Conservation (phyloP, 2,888 invertebrate genomes). For the Tetragnatha montana region DNA sequence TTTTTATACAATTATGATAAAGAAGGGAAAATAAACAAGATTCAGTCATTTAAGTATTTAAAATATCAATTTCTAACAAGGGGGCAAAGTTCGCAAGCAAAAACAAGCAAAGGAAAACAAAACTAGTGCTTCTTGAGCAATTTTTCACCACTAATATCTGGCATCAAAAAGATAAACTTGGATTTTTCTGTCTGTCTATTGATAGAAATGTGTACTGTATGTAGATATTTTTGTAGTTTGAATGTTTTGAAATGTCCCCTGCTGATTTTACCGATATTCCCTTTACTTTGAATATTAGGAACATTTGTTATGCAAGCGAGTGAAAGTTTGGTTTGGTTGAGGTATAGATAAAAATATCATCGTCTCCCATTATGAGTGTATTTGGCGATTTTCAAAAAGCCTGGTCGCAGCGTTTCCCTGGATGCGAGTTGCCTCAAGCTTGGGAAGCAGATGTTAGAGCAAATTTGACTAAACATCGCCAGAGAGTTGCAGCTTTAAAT, state of each 20-base stretch:
- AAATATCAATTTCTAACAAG: not conserved
- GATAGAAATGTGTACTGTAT: constrained; percentile 40
- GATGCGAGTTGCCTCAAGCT: constrained; percentile 91
- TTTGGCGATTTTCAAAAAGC: constrained; percentile 93
- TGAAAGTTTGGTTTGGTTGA: not conserved
- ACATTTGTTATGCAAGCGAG: not conserved
- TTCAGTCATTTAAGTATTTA: no score
- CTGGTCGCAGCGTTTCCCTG: constrained; percentile 93
- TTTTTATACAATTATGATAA: no score
- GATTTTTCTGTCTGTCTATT: constrained; percentile 57
- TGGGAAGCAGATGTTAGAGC: constrained; percentile 91
- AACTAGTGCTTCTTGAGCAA: not conserved
- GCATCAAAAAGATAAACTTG: constrained; percentile 34
- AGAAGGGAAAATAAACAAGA: no score
- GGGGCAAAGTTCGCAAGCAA: not conserved
- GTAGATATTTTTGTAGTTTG: constrained; percentile 38
- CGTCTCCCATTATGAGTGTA: constrained; percentile 82
- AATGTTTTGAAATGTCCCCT: constrained; percentile 25
- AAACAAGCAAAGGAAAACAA: not conserved
- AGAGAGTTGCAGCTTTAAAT: constrained; percentile 86
- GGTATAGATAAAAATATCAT: not conserved
- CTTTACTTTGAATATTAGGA: not conserved
- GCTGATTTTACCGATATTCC: constrained; percentile 2
- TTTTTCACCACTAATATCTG: constrained; percentile 14
- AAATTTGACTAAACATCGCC: constrained; percentile 91